A percentile compares a stretch with the other conserved stretches of the same genome.
Evolutionary conservation across 53 echinoderm and acorn worm genomes (phyloP).

Genomic region (Paracentrotus lividus): DNA sequence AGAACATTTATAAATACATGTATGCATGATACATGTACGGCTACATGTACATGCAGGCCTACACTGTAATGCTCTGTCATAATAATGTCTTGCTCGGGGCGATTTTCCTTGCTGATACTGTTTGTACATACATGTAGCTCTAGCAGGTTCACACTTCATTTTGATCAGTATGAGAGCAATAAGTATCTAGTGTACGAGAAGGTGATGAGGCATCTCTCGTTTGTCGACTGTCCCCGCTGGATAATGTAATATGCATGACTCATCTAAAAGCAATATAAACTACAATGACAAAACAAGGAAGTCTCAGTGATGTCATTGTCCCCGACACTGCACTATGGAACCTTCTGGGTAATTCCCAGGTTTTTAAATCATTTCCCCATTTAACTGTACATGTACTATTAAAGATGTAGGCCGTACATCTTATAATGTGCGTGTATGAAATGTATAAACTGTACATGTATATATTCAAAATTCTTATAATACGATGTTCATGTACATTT

Average conservation of each 20-base stretch:
- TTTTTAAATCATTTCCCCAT: neutral
- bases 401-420: too few relatives aligned
- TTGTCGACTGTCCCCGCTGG: neutral
- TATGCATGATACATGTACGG: neutral
- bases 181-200: neutral
- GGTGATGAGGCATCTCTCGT: slow-evolving; percentile 1
- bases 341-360: slow-evolving; percentile 44
- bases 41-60: neutral
- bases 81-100: neutral
- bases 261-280: slow-evolving; percentile 13
- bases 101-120: slow-evolving; percentile 17
- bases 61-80: slow-evolving; percentile 15
- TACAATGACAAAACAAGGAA: slow-evolving; percentile 46
- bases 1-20: neutral
- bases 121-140: too few relatives aligned
- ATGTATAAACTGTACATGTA: too few relatives aligned
- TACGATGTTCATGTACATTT: neutral
- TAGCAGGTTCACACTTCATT: slow-evolving; percentile 5
- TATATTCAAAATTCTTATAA: neutral
- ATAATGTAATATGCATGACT: slow-evolving; percentile 59
- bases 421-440: too few relatives aligned
- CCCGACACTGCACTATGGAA: slow-evolving; percentile 12
- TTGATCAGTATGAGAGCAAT: slow-evolving; percentile 10
- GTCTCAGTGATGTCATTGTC: slow-evolving; percentile 49
- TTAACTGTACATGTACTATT: too few relatives aligned